A percentile compares a stretch with the other conserved stretches of the same genome.
phyloP scores from a whole-genome alignment of 2,888 invertebrate species.

The Caenorhabditis doughertyi region DNA sequence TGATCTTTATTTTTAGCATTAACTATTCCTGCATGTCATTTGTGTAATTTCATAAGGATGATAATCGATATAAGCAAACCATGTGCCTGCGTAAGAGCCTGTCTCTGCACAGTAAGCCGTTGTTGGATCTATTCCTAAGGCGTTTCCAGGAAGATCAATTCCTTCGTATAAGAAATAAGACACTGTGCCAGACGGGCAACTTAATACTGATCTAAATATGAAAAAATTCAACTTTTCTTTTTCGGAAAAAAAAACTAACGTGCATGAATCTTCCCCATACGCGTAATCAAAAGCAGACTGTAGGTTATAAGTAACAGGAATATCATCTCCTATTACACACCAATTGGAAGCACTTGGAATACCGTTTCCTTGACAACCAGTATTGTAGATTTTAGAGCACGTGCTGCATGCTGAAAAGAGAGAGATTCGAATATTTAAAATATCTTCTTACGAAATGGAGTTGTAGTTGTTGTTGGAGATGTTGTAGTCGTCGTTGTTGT shows the following conservation, averaged over 20 bases:
- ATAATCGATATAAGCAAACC: neutral
- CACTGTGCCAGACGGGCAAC: neutral
- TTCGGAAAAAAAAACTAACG: neutral
- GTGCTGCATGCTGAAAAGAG: neutral
- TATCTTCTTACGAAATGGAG: neutral
- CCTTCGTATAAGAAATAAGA: neutral
- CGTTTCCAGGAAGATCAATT: neutral
- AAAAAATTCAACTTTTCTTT: neutral
- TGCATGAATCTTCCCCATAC: conserved; percentile 3
- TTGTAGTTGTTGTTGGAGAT: neutral
- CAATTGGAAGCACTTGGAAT: conserved; percentile 3
- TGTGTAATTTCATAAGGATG: neutral
- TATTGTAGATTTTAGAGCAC: conserved; percentile 3
- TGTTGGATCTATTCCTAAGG: neutral
- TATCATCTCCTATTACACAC: conserved; percentile 8
- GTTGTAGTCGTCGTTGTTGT: neutral
- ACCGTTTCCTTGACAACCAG: neutral
- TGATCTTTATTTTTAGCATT: no score
- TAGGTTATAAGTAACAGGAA: neutral
- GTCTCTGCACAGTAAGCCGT: conserved; percentile 3
- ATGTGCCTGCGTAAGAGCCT: neutral
- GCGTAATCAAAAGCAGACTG: neutral
- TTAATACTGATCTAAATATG: neutral
- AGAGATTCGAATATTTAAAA: neutral
- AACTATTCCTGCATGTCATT: neutral